A percentile compares a stretch with the other conserved stretches of the same genome.
Conservation (phyloP, 2,797 vertebrate species). For the Xenopus petersii region DNA sequence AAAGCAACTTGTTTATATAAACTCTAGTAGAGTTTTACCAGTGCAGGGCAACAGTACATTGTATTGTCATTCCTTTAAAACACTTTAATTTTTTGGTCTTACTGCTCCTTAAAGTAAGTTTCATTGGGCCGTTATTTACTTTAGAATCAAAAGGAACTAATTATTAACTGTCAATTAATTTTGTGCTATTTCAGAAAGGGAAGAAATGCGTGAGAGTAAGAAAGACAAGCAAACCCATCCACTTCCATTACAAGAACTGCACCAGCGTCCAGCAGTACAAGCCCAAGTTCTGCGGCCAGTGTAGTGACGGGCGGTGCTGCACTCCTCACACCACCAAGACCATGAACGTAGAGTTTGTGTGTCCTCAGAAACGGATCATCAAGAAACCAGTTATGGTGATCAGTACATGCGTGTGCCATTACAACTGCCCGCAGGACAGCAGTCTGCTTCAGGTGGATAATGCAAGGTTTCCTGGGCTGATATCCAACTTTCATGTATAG, state of each 20-base stretch:
- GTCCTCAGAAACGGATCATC: slow-evolving; percentile 63
- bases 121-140: too few species aligned
- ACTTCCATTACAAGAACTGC: slow-evolving; percentile 81
- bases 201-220: slow-evolving; percentile 76
- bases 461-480: slow-evolving; percentile 51
- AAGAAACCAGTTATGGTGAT: slow-evolving; percentile 82
- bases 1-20: too few species aligned
- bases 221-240: slow-evolving; percentile 67
- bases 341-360: slow-evolving; percentile 77
- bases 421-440: slow-evolving; percentile 81
- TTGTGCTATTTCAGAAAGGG: slow-evolving; percentile 66
- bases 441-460: slow-evolving; percentile 67
- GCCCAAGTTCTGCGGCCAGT: slow-evolving; percentile 84
- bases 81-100: too few species aligned
- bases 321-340: slow-evolving; percentile 90
- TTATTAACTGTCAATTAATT: too few species aligned
- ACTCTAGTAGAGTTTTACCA: too few species aligned
- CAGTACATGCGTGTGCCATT: slow-evolving; percentile 84
- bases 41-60: too few species aligned
- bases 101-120: too few species aligned
- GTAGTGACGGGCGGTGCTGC: slow-evolving; percentile 84
- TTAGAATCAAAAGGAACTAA: too few species aligned
- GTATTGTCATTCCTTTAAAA: too few species aligned
- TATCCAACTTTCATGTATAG: too few species aligned
- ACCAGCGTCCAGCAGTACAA: slow-evolving; percentile 79